A percentile compares a stretch with the other conserved stretches of the same genome.
Conservation (phyloP, 2,888 invertebrate species). For the Spodoptera exigua region DNA sequence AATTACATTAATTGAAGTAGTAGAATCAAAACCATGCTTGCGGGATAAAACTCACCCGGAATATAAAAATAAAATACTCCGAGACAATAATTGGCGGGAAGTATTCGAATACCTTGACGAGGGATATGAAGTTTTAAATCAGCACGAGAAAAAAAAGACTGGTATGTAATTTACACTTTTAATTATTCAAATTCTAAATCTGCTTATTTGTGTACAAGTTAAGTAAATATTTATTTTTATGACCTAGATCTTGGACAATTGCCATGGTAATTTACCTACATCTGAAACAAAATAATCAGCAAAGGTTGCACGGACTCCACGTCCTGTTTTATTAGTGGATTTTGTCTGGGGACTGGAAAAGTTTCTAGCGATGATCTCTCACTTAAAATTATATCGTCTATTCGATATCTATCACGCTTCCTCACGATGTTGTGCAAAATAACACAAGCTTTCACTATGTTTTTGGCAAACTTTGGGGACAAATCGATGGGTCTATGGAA, state of each 20-base stretch:
- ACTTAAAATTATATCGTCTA: slow-evolving; percentile 12
- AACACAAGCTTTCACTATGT: slow-evolving; percentile 23
- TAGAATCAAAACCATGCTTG: slow-evolving; percentile 21
- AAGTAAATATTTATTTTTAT: too few relatives aligned
- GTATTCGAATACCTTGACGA: slow-evolving; percentile 12
- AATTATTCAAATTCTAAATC: too few relatives aligned
- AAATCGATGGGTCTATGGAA: slow-evolving; percentile 20
- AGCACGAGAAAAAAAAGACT: too few relatives aligned
- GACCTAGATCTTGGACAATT: too few relatives aligned
- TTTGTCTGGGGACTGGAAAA: slow-evolving; percentile 16
- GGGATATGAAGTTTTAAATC: slow-evolving; percentile 12
- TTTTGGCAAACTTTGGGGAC: slow-evolving; percentile 19
- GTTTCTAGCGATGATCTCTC: slow-evolving; percentile 11
- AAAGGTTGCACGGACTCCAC: too few relatives aligned
- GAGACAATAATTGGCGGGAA: slow-evolving; percentile 11
- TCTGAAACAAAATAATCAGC: too few relatives aligned
- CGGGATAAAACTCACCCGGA: slow-evolving; percentile 11
- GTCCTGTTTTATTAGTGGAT: slow-evolving; percentile 23
- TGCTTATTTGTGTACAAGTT: too few relatives aligned
- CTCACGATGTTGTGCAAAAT: slow-evolving; percentile 24
- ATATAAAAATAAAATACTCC: slow-evolving; percentile 12
- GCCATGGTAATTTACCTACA: too few relatives aligned
- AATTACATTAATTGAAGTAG: slow-evolving; percentile 16
- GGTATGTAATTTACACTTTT: too few relatives aligned
- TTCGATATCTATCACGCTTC: slow-evolving; percentile 21